Percentiles rank a stretch among this genome's conserved stretches.
Evolutionary conservation across 2,113 vertebrate species (phyloP).

Genomic region (Callipepla californica): DNA sequence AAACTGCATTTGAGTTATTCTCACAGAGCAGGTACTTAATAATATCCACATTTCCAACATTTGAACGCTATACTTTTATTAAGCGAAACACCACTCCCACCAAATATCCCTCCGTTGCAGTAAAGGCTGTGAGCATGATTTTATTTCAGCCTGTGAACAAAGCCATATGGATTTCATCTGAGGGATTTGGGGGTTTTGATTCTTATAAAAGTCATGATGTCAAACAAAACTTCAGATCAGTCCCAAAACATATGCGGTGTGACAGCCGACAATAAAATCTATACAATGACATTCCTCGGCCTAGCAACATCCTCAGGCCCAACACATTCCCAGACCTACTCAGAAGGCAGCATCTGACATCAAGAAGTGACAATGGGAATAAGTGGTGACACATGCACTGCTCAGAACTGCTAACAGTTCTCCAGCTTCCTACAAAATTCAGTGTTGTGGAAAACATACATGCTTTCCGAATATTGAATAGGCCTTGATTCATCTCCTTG

Average conservation of each 20-base stretch:
- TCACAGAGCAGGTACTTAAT: conserved; percentile 72
- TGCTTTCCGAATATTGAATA: neutral
- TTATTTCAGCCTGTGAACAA: conserved; percentile 71
- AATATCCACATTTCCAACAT: conserved; percentile 69
- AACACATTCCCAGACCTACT: neutral
- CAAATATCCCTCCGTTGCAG: conserved; percentile 71
- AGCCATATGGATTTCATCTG: conserved; percentile 76
- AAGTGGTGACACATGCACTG: neutral
- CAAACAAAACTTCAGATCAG: conserved; percentile 71
- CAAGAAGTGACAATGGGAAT: neutral
- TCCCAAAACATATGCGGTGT: conserved; percentile 61
- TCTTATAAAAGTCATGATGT: conserved; percentile 71
- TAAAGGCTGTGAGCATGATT: conserved; percentile 70
- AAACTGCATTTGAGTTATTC: conserved; percentile 55
- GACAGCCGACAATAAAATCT: conserved; percentile 66
- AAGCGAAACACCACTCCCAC: conserved; percentile 62
- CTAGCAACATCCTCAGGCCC: conserved; percentile 26
- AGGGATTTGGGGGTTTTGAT: conserved; percentile 67
- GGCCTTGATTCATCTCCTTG: neutral
- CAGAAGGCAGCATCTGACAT: neutral
- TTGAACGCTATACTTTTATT: conserved; percentile 56
- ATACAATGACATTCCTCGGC: conserved; percentile 7
- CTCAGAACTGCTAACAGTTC: neutral
- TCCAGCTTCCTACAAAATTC: neutral
- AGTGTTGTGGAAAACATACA: neutral